A percentile compares a stretch with the other conserved stretches of the same genome.
Evolutionary conservation across 1,140 invertebrate species (phyloP).

Genomic region (Drosophila insularis): DNA sequence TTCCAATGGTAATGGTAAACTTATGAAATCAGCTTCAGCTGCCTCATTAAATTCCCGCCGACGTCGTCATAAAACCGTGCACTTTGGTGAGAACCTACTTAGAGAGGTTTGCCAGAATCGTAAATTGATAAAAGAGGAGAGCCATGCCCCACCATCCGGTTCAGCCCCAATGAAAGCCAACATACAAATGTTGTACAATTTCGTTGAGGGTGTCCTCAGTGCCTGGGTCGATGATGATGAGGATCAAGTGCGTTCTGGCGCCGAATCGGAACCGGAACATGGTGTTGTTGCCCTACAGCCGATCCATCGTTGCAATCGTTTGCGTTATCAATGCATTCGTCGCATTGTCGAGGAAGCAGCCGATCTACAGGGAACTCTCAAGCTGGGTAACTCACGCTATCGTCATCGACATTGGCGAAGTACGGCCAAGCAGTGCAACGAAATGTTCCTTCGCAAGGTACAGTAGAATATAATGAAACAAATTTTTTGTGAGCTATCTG

Average conservation of each 20-base stretch:
- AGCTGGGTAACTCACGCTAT: slow-evolving; percentile 86
- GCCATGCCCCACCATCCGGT: slow-evolving; percentile 78
- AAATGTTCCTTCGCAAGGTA: slow-evolving; percentile 89
- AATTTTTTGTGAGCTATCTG: too few relatives aligned
- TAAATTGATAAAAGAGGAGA: slow-evolving; percentile 79
- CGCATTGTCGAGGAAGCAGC: slow-evolving; percentile 87
- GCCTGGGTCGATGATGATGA: slow-evolving; percentile 88
- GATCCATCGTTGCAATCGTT: slow-evolving; percentile 86
- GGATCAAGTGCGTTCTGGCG: slow-evolving; percentile 85
- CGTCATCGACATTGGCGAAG: slow-evolving; percentile 89
- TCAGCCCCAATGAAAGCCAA: slow-evolving; percentile 85
- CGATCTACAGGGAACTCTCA: slow-evolving; percentile 85
- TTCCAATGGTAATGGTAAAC: slow-evolving; percentile 66
- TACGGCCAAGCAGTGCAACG: slow-evolving; percentile 88
- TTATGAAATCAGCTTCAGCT: slow-evolving; percentile 82
- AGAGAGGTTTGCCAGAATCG: slow-evolving; percentile 87
- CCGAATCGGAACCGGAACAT: slow-evolving; percentile 86
- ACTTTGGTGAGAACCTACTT: slow-evolving; percentile 88
- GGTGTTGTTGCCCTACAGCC: slow-evolving; percentile 86
- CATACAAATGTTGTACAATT: slow-evolving; percentile 90
- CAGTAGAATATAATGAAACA: background rate
- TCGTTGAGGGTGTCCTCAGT: slow-evolving; percentile 88
- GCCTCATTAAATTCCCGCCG: slow-evolving; percentile 85
- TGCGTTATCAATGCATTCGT: slow-evolving; percentile 86
- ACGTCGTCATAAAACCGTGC: slow-evolving; percentile 88